Percentiles rank a stretch among this genome's conserved stretches.
These are phyloP conservation scores for Scelioninae gen. 1 DNA, from an alignment of 2,888 invertebrate genomes.

Conservation along the genomic window DNA sequence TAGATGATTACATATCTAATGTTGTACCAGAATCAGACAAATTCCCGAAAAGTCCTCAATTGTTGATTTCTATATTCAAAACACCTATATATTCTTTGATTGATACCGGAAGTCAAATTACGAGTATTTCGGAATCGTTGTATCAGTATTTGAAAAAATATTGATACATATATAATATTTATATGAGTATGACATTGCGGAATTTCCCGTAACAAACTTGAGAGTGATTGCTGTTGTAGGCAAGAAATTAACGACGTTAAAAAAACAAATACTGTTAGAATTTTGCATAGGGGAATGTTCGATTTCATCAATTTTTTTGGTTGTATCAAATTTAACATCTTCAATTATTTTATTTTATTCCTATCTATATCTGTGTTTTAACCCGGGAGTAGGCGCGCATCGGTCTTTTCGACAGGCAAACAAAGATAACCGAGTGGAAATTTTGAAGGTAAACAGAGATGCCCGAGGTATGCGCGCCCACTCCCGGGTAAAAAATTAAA, in stretches of 20 bases:
- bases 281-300: too few relatives aligned
- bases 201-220: constrained; percentile 19
- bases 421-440: too few relatives aligned
- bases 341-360: constrained; percentile 15
- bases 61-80: neutral
- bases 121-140: constrained; percentile 10
- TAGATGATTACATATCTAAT: neutral
- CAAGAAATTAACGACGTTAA: constrained; percentile 1
- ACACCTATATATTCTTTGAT: constrained; percentile 5
- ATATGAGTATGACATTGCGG: constrained; percentile 9
- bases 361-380: too few relatives aligned
- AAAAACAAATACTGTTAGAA: constrained; percentile 26
- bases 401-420: too few relatives aligned
- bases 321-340: constrained; percentile 12
- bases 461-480: too few relatives aligned
- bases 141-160: constrained; percentile 18
- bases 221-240: constrained; percentile 15
- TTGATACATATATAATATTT: too few relatives aligned
- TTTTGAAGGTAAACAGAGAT: too few relatives aligned
- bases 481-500: too few relatives aligned
- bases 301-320: constrained; percentile 13
- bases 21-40: neutral
- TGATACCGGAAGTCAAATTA: neutral
- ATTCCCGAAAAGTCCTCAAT: constrained; percentile 3
- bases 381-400: too few relatives aligned